These are phyloP conservation scores for Pseudomyrmex gracilis DNA, from an alignment of 1,140 invertebrate genomes.

Conservation along the genomic window DNA sequence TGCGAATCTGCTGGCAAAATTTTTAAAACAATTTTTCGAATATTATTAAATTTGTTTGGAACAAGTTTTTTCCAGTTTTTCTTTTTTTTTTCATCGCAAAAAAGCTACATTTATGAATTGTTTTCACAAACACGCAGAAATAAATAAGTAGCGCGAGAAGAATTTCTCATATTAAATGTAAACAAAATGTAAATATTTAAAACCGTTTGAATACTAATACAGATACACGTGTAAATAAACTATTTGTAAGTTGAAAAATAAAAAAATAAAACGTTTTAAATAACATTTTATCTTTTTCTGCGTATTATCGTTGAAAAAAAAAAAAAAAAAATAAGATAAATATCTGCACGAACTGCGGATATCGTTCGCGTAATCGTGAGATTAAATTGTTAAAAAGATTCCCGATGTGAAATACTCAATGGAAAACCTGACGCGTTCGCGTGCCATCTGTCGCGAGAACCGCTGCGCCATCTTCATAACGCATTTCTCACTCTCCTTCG, in stretches of 20 bases:
- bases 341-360: background rate
- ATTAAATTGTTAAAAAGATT: conserved; percentile 23
- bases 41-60: conserved; percentile 1
- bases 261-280: background rate
- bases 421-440: conserved; percentile 1
- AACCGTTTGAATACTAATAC: background rate
- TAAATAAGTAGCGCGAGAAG: background rate
- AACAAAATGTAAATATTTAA: background rate
- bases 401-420: background rate
- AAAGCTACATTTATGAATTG: background rate
- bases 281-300: background rate
- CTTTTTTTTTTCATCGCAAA: background rate
- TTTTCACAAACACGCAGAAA: background rate
- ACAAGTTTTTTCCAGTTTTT: background rate
- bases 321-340: background rate
- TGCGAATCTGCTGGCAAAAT: conserved; percentile 44
- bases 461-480: conserved; percentile 29
- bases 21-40: conserved; percentile 53
- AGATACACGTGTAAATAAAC: too few species aligned
- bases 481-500: conserved; percentile 41
- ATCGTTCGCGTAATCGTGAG: background rate
- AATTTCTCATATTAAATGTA: background rate
- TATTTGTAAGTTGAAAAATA: background rate
- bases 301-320: background rate
- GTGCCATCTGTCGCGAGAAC: conserved; percentile 34